Evolutionary conservation across 92 coral and sea anemone species (phyloP), one percentile per base, ranked within the genome.

Genomic region (Epizoanthus rinbou): DNA sequence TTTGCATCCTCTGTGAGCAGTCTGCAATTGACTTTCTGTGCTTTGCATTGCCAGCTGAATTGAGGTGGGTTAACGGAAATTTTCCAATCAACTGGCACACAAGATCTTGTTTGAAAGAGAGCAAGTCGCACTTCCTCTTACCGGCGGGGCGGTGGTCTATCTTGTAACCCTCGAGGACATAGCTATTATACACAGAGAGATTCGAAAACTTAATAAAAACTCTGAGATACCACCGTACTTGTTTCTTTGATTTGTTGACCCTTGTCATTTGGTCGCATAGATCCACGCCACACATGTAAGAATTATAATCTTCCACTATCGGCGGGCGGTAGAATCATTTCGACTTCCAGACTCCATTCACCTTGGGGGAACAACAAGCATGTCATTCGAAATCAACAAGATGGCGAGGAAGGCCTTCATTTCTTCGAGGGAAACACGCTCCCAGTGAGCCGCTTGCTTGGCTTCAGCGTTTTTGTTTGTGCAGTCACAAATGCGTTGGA

Each of bases 271-370:
- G 91, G 50, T 88, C 88, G 62, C 71, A 69, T 16, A 88, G 57
- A 52, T 88, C 82, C 14, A 84, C 91, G 13, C 86, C 91, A 57
- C 91, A 86, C 91, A 88, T 85, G 74, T 63, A 81, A 25, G 70
- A 63, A 70, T 87, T 87, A 84, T 75, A 87, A 54, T 83, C 79
- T 67, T 78, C 35, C 22, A 87, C 87, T 74, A 84, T 65, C 76
- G 75, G 64, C 56, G 84, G 70, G 37, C 71, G 76, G 87, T 64
- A 87, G 60, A 82, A 68, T 57, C 59, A 70, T 33, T 57, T 56
- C 50, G 69, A 53, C 14, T 57, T 56, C 80, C 72, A 41, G 58
- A 35, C 69, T 33, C 86, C 86, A 18, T 79, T 11, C 43, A 45
- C 69, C 41, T 52, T 81, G 17, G 81, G 24, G 85, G 81, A 69